These are phyloP conservation scores for Lophius americanus DNA, from an alignment of 2,797 vertebrate species.

Conservation along the genomic window DNA sequence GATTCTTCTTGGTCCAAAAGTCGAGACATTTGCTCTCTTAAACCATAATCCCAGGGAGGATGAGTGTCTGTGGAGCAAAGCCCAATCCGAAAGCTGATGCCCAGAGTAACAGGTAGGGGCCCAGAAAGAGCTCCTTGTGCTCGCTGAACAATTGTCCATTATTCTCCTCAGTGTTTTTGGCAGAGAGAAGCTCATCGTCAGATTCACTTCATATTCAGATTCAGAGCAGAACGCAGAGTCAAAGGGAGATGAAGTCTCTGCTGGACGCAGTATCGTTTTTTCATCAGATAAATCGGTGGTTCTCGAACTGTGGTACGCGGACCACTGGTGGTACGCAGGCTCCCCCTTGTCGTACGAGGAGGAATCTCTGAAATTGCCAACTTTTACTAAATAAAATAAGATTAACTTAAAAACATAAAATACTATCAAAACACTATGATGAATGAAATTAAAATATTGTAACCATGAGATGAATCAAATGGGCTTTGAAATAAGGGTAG, in stretches of 20 bases:
- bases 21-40: slow-evolving; percentile 66
- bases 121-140: too few relatives aligned
- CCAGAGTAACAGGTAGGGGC: too few relatives aligned
- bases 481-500: too few relatives aligned
- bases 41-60: slow-evolving; percentile 69
- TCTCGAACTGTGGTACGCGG: too few relatives aligned
- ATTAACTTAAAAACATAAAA: too few relatives aligned
- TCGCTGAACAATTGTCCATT: slow-evolving; percentile 53
- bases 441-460: too few relatives aligned
- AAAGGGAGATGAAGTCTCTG: slow-evolving; percentile 28
- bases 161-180: slow-evolving; percentile 40
- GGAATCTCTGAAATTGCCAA: too few relatives aligned
- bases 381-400: too few relatives aligned
- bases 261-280: slow-evolving; percentile 31
- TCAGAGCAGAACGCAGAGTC: slow-evolving; percentile 36
- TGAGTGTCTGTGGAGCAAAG: slow-evolving; percentile 55
- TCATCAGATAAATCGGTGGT: slow-evolving; percentile 16
- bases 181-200: slow-evolving; percentile 52
- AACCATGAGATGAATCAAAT: too few relatives aligned
- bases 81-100: slow-evolving; percentile 24
- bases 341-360: too few relatives aligned
- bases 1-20: slow-evolving; percentile 69
- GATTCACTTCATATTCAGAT: slow-evolving; percentile 51
- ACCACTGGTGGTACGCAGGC: too few relatives aligned
- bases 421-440: too few relatives aligned